Conservation (phyloP, 1,140 invertebrate species). For the Drosophila nikananu region DNA sequence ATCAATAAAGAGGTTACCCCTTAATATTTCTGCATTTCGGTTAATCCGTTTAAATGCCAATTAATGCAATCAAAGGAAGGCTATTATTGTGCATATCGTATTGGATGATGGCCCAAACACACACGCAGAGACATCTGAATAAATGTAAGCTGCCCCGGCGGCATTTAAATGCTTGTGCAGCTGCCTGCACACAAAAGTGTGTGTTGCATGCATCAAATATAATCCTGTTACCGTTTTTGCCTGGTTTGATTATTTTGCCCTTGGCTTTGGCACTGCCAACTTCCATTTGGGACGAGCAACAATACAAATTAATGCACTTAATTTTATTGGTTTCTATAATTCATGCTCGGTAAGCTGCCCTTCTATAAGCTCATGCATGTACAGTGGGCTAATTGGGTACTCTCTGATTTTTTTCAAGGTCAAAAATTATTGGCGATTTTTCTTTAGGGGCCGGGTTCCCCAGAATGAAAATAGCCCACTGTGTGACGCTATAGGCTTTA, state of each 20-base stretch:
- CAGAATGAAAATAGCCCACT: not conserved
- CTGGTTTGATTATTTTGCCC: slow-evolving; percentile 51
- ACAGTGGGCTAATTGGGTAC: slow-evolving; percentile 11
- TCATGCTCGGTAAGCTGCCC: slow-evolving; percentile 59
- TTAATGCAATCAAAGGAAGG: slow-evolving; percentile 34
- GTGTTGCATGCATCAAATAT: slow-evolving; percentile 33
- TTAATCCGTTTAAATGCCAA: slow-evolving; percentile 24
- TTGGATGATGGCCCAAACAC: slow-evolving; percentile 2
- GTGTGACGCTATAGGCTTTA: not conserved
- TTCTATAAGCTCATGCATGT: slow-evolving; percentile 15
- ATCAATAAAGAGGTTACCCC: not conserved
- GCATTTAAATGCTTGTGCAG: slow-evolving; percentile 22
- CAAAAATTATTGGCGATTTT: slow-evolving; percentile 19
- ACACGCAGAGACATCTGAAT: slow-evolving; percentile 1
- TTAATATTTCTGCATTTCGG: not conserved
- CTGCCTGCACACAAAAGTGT: slow-evolving; percentile 27
- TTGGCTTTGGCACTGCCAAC: slow-evolving; percentile 45
- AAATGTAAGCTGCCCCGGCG: slow-evolving; percentile 34
- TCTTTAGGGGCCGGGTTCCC: not conserved
- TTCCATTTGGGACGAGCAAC: slow-evolving; percentile 35
- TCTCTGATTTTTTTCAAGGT: slow-evolving; percentile 27
- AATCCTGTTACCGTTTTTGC: slow-evolving; percentile 46
- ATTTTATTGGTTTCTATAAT: slow-evolving; percentile 77
- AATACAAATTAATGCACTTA: slow-evolving; percentile 71
- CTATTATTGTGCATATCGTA: slow-evolving; percentile 15